Conservation (phyloP, 2,113 vertebrate genomes). For the Taxidea taxus region DNA sequence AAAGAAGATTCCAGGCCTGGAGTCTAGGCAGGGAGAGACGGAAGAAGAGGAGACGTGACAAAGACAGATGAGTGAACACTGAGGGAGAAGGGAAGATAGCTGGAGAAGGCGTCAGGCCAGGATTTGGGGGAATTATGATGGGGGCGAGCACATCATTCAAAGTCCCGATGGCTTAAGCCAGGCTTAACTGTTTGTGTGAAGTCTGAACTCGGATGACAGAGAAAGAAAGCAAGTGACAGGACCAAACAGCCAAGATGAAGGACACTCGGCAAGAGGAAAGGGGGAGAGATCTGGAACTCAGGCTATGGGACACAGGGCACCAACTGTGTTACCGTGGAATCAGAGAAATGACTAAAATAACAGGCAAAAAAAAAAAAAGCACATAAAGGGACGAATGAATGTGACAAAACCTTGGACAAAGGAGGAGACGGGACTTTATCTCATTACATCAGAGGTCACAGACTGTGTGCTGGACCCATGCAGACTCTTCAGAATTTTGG, state of each 20-base stretch:
- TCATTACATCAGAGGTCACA: not conserved
- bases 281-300: not conserved
- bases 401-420: not conserved
- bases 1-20: not conserved
- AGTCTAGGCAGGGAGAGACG: not conserved
- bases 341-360: not conserved
- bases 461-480: not conserved
- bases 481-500: not conserved
- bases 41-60: not conserved
- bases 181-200: not conserved
- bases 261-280: not conserved
- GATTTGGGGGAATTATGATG: not conserved
- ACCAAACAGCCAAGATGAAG: not conserved
- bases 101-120: fast-evolving
- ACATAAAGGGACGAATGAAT: too few species aligned
- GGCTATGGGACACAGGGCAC: not conserved
- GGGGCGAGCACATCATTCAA: fast-evolving
- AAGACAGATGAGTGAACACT: too few species aligned
- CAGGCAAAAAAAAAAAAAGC: not conserved
- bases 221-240: not conserved
- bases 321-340: fast-evolving
- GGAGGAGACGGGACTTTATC: not conserved
- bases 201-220: fast-evolving
- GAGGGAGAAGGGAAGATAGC: not conserved
- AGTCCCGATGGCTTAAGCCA: not conserved